phyloP scores from a whole-genome alignment of 2,797 vertebrate genomes.

The Fratercula arctica region DNA sequence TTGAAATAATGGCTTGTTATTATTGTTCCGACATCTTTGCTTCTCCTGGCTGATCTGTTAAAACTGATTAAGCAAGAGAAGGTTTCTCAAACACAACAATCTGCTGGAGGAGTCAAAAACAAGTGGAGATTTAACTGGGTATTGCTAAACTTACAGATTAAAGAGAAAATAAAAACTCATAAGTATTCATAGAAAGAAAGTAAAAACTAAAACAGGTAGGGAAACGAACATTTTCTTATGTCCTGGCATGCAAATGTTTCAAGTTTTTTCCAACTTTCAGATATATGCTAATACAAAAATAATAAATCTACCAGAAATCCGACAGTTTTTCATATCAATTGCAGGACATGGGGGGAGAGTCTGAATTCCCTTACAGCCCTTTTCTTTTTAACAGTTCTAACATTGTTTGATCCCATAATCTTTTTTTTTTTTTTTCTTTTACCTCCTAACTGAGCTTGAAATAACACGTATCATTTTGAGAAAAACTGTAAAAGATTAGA shows the following conservation, averaged over 20 bases:
- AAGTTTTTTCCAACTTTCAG: not conserved
- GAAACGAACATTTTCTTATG: not conserved
- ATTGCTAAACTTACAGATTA: not conserved
- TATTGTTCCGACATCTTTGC: not conserved
- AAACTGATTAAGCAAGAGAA: not conserved
- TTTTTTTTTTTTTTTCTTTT: not conserved
- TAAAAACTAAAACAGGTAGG: not conserved
- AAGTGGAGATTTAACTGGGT: not conserved
- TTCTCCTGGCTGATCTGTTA: not conserved
- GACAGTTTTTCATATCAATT: not conserved
- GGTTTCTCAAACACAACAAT: not conserved
- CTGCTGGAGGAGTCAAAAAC: not conserved
- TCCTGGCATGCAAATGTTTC: not conserved
- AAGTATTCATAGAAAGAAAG: not conserved
- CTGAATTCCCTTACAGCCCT: not conserved
- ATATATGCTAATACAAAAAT: not conserved
- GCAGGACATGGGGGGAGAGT: not conserved
- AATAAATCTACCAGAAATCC: not conserved
- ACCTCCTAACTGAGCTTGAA: not conserved
- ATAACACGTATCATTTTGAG: not conserved
- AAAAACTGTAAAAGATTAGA: not conserved
- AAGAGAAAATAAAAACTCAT: not conserved
- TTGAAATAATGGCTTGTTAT: not conserved
- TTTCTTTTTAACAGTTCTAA: not conserved
- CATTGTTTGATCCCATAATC: not conserved